Evolutionary conservation across 2,797 vertebrate genomes (phyloP).

Genomic region (Sphenopsis melanotis): DNA sequence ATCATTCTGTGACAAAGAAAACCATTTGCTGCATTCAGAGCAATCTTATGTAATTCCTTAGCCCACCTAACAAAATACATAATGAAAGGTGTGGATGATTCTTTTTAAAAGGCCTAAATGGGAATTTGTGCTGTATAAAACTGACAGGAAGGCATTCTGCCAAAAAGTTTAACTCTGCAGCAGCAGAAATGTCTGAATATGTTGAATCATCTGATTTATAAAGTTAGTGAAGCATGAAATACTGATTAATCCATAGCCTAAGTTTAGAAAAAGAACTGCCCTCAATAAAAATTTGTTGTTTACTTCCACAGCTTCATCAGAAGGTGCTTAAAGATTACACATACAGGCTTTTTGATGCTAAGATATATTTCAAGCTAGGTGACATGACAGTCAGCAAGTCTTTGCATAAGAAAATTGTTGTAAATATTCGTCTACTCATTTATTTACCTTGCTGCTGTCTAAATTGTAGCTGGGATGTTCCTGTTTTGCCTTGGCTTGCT

Average conservation of each 20-base stretch:
- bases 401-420: background rate
- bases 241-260: background rate
- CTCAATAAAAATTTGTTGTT: background rate
- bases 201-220: background rate
- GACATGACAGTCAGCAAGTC: background rate
- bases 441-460: constrained; percentile 1
- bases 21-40: background rate
- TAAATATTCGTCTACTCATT: background rate
- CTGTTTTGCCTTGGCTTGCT: constrained; percentile 25
- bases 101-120: background rate
- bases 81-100: background rate
- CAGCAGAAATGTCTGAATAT: background rate
- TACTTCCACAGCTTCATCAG: background rate
- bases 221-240: background rate
- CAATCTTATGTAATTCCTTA: background rate
- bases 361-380: background rate
- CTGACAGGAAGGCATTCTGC: background rate
- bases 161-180: background rate
- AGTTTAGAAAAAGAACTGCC: background rate
- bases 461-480: background rate
- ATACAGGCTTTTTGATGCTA: background rate
- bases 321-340: background rate
- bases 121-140: background rate
- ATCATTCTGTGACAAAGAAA: background rate
- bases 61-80: background rate